phyloP scores from a whole-genome alignment of 2,888 invertebrate genomes.

The Parapristionchus giblindavisi region DNA sequence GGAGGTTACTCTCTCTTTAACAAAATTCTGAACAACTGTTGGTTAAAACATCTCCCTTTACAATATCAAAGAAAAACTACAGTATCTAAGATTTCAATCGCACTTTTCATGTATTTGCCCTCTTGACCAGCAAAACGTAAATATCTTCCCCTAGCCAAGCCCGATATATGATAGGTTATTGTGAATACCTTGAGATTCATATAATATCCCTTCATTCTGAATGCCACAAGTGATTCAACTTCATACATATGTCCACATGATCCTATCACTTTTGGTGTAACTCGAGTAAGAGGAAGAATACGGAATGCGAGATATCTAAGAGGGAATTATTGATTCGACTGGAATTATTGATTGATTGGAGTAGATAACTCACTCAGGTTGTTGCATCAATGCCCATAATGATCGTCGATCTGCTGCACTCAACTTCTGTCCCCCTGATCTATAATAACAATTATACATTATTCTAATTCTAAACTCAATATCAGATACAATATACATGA shows the following conservation, averaged over 20 bases:
- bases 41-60: no score
- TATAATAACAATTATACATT: constrained; percentile 25
- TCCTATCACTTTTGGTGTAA: constrained; percentile 69
- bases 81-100: no score
- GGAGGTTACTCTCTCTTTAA: no score
- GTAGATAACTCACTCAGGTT: constrained; percentile 58
- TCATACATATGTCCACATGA: constrained; percentile 73
- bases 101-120: no score
- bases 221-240: constrained; percentile 70
- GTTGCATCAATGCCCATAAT: constrained; percentile 66
- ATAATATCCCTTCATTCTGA: constrained; percentile 69
- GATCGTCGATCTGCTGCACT: constrained; percentile 59
- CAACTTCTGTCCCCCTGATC: constrained; percentile 51
- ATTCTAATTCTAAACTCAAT: neutral
- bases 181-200: constrained; percentile 64
- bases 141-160: no score
- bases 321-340: neutral
- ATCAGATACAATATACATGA: neutral
- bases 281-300: constrained; percentile 63
- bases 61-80: no score
- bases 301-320: constrained; percentile 59
- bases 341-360: constrained; percentile 32
- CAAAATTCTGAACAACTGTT: no score
- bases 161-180: no score
- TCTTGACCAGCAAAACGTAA: no score